Evolutionary conservation across 2,113 vertebrate species (phyloP).

Genomic region (Vicugna pacos): DNA sequence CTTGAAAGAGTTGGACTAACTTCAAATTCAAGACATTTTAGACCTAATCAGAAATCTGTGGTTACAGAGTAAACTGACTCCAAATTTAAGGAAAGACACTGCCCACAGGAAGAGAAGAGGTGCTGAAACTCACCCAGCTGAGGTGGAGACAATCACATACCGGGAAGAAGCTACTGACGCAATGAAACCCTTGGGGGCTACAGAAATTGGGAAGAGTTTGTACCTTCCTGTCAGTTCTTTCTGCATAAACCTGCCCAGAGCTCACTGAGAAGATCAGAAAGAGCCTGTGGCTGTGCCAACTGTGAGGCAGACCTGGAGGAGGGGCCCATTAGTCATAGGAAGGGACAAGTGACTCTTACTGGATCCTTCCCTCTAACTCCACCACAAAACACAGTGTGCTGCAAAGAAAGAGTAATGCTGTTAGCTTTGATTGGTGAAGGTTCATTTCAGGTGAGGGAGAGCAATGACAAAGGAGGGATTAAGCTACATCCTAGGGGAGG

Average conservation of each 20-base stretch:
- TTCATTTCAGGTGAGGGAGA: background rate
- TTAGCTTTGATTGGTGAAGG: background rate
- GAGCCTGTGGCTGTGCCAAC: fast-evolving
- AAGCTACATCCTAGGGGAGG: background rate
- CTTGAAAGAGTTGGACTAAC: background rate
- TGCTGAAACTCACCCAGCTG: too few species aligned
- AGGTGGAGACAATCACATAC: background rate
- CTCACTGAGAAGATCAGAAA: background rate
- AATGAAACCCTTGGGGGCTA: background rate
- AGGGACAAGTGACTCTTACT: background rate
- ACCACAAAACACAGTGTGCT: background rate
- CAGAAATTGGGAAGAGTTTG: background rate
- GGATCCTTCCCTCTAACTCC: background rate
- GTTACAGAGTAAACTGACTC: background rate
- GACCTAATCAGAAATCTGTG: background rate
- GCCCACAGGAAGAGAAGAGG: background rate
- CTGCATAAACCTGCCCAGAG: background rate
- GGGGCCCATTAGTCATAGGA: fast-evolving
- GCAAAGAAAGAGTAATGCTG: fast-evolving
- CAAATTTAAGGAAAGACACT: background rate
- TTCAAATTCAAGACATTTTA: background rate
- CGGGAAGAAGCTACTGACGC: background rate
- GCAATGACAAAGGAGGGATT: background rate
- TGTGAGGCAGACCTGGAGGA: background rate
- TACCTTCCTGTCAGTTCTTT: background rate